These are phyloP conservation scores for Podotricha telesiphe DNA, from an alignment of 2,888 invertebrate genomes.

Conservation along the genomic window DNA sequence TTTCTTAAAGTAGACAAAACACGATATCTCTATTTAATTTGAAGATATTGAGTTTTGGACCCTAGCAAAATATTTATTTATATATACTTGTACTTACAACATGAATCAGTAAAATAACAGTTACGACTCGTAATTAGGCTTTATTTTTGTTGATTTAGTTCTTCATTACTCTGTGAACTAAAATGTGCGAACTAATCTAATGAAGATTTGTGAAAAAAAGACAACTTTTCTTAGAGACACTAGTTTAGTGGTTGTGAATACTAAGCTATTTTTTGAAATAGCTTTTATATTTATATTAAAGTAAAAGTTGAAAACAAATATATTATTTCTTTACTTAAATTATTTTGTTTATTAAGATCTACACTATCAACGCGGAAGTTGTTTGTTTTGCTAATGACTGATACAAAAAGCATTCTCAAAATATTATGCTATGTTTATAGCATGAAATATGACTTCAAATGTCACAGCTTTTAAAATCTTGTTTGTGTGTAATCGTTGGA, in stretches of 20 bases:
- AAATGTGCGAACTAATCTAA: no score
- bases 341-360: neutral
- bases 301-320: neutral
- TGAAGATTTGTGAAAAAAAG: no score
- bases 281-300: no score
- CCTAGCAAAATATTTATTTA: neutral
- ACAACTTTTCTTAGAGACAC: no score
- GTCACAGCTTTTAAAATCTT: neutral
- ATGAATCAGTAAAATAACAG: neutral
- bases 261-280: no score
- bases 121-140: no score
- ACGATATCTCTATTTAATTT: neutral
- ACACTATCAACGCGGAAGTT: neutral
- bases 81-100: neutral
- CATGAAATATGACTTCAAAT: slow-evolving; percentile 5
- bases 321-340: neutral
- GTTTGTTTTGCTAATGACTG: slow-evolving; percentile 7
- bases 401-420: neutral
- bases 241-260: no score
- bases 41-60: neutral
- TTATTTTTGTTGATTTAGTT: no score
- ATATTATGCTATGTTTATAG: neutral
- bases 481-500: neutral
- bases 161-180: no score
- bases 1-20: neutral